These are phyloP conservation scores for Cryptocheilus praepositus DNA, from an alignment of 2,888 invertebrate species.

Conservation along the genomic window DNA sequence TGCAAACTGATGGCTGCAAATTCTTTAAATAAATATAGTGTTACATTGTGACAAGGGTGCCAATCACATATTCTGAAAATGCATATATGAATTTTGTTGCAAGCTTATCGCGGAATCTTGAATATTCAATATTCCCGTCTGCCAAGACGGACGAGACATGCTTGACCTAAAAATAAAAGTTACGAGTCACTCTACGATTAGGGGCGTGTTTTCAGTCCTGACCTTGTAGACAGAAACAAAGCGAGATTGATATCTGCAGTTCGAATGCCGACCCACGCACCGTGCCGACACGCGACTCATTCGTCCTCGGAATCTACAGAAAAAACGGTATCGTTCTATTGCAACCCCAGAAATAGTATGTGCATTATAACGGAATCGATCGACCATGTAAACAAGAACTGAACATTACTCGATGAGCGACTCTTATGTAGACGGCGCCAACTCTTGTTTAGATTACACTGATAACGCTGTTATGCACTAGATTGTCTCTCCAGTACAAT, in stretches of 20 bases:
- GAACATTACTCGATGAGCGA: too few relatives aligned
- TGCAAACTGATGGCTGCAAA: too few relatives aligned
- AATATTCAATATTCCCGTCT: conserved; percentile 12
- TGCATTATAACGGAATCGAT: too few relatives aligned
- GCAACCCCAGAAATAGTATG: too few relatives aligned
- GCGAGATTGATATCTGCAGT: conserved; percentile 44
- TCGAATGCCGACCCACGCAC: conserved; percentile 38
- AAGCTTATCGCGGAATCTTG: conserved; percentile 30
- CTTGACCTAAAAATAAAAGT: conserved; percentile 37
- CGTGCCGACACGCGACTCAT: conserved; percentile 11
- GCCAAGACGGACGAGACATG: conserved; percentile 21
- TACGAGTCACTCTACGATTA: conserved; percentile 41
- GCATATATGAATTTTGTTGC: conserved; percentile 27
- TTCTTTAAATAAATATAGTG: too few relatives aligned
- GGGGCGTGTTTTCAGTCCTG: conserved; percentile 34
- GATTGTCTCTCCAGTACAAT: too few relatives aligned
- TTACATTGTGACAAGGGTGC: too few relatives aligned
- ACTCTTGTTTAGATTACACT: too few relatives aligned
- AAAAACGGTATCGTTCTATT: too few relatives aligned
- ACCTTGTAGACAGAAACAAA: conserved; percentile 55
- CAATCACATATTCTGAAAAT: background rate
- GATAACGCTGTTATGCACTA: too few relatives aligned
- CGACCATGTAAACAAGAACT: too few relatives aligned
- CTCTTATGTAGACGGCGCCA: too few relatives aligned
- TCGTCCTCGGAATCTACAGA: conserved; percentile 1